phyloP scores from a whole-genome alignment of 2,113 vertebrate species.

The Oreocharis arfaki region DNA sequence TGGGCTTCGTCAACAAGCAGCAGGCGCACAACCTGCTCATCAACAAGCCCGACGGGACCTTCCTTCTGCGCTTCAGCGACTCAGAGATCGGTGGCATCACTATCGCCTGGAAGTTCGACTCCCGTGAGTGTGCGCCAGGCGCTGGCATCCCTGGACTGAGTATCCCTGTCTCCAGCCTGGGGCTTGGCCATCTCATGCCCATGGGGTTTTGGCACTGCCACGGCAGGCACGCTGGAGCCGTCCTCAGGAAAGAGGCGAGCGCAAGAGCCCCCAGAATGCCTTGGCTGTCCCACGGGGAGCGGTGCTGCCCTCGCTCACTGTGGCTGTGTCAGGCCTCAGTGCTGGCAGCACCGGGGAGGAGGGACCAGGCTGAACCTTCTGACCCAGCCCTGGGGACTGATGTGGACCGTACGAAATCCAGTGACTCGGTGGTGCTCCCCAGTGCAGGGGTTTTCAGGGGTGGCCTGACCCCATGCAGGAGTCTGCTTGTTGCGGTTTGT shows the following conservation, averaged over 20 bases:
- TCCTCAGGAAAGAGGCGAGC: neutral
- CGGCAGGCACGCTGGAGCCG: accelerated
- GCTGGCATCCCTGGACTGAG: accelerated
- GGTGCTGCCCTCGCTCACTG: accelerated
- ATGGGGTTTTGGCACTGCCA: accelerated
- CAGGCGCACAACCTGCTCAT: constrained; percentile 97
- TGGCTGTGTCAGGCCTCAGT: accelerated
- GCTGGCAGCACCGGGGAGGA: accelerated
- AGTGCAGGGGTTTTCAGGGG: neutral
- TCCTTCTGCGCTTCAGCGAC: constrained; percentile 95
- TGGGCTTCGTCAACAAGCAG: constrained; percentile 98
- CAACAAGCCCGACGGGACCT: constrained; percentile 96
- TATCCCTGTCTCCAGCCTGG: too few species aligned
- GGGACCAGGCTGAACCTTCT: neutral
- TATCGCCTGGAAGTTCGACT: constrained; percentile 89
- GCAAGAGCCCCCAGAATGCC: accelerated
- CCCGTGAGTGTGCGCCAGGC: constrained; percentile 45
- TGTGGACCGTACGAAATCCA: accelerated
- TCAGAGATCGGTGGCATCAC: constrained; percentile 97
- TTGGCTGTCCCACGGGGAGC: neutral
- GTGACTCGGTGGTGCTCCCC: accelerated
- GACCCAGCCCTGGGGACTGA: neutral
- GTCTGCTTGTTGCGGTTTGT: accelerated
- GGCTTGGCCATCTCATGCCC: accelerated
- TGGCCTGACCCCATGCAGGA: neutral